A percentile compares a stretch with the other conserved stretches of the same genome.
Conservation (phyloP, 2,797 vertebrate species). For the Rhynchotus rufescens region DNA sequence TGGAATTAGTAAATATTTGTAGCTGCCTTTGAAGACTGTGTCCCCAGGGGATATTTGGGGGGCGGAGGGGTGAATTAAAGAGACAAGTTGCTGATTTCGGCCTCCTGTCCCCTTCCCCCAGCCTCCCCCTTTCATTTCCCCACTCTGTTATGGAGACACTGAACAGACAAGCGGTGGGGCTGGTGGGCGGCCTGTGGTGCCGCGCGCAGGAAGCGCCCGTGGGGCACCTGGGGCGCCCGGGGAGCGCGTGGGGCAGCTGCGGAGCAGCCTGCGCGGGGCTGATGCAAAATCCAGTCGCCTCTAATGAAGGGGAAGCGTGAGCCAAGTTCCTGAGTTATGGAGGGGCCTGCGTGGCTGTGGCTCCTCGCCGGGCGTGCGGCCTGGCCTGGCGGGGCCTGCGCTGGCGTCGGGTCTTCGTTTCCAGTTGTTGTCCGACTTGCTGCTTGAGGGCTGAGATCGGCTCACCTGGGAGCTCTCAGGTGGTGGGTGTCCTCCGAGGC, state of each 20-base stretch:
- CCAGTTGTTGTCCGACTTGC: not conserved
- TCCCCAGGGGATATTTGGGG: conserved; percentile 71
- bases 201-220: conserved; percentile 66
- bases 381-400: not conserved
- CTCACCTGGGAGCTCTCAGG: conserved; percentile 43
- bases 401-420: not conserved
- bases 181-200: conserved; percentile 69
- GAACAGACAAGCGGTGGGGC: conserved; percentile 77
- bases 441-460: not conserved
- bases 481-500: not conserved
- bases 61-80: conserved; percentile 62
- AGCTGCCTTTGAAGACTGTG: conserved; percentile 75
- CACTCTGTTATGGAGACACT: conserved; percentile 77
- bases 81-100: conserved; percentile 73
- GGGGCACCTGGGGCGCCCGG: conserved; percentile 3
- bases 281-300: conserved; percentile 62
- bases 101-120: conserved; percentile 57
- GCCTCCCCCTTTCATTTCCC: conserved; percentile 55
- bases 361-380: not conserved
- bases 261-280: conserved; percentile 40
- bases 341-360: not conserved
- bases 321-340: conserved; percentile 23
- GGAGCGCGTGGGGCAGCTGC: not conserved
- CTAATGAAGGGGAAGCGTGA: conserved; percentile 50
- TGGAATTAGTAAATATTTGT: conserved; percentile 86